Base-by-base conservation (phyloP, 1,140 invertebrate genomes). In the Hetaerina americana region DNA sequence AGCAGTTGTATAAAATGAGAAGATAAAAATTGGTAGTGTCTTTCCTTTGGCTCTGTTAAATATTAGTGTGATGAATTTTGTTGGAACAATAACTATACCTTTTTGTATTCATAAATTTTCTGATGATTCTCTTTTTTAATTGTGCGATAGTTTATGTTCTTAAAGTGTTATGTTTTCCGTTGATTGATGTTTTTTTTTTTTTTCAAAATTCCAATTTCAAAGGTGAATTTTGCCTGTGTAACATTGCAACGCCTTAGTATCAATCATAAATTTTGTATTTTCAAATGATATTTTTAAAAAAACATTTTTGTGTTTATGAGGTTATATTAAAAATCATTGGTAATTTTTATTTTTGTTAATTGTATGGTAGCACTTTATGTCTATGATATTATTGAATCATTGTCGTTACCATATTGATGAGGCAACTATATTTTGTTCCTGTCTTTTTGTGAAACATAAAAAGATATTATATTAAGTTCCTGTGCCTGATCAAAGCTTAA, bases 271-370 rank as follows among this genome's bases (percentile, higher is more conserved):
- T n/a, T n/a, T n/a, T n/a, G n/a, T n/a, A 5, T 57, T 57, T 18
- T 57, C 2, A 12, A 5, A 57, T 57, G 10, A 12, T 57, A n/a
- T 57, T 57, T 57, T 18, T 57, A 18, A 18, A 18, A 57, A 57
- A 3, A 5, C 40, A 57, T 12, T 57, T n/a, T 3, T 57, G 22
- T 18, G 40, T 57, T 57, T 12, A 5, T 57, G 40, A 57, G 40
- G 22, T 2, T 57, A 57, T 57, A 18, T 57, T 57, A 18, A n/a
- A 5, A 57, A n/a, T 2, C 10, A 57, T 57, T 12, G 3, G 10
- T 57, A 57, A 57, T n/a, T 57, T 57, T 57, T 57, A 57, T 57
- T 57, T 57, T 57, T 57, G 40, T 57, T 57, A 57, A n/a, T n/a
- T 57, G 22, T 57, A 57, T 57, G 40, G 40, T 57, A 57, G 40